A percentile compares a stretch with the other conserved stretches of the same genome.
These are phyloP conservation scores for Neogobius melanostomus DNA, from an alignment of 2,113 vertebrate species.

Conservation along the genomic window DNA sequence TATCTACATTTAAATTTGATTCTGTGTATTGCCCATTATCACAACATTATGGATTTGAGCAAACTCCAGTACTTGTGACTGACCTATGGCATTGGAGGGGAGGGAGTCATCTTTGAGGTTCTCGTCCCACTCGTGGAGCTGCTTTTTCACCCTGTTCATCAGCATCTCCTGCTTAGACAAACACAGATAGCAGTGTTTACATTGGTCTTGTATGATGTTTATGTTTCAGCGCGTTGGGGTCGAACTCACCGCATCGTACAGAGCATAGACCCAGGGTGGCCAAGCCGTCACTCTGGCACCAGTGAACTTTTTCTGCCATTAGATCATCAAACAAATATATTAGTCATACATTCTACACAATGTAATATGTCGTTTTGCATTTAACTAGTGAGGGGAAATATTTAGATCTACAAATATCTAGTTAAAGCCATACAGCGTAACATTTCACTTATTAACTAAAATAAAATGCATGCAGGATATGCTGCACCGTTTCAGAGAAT, in stretches of 20 bases:
- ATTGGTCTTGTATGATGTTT: constrained; percentile 25
- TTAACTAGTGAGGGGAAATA: background rate
- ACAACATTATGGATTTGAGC: too few species aligned
- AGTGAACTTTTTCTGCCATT: constrained; percentile 87
- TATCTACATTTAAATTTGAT: too few species aligned
- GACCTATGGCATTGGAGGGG: constrained; percentile 93
- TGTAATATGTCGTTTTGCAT: background rate
- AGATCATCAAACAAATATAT: constrained; percentile 17
- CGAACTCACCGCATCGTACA: constrained; percentile 94
- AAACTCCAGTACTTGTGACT: constrained; percentile 11
- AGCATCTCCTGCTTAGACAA: constrained; percentile 86
- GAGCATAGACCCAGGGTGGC: constrained; percentile 95
- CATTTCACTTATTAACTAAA: too few species aligned
- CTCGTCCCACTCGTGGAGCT: constrained; percentile 97
- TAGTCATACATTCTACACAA: background rate
- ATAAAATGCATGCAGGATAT: too few species aligned
- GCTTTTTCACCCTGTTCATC: constrained; percentile 95
- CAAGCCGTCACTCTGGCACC: constrained; percentile 94
- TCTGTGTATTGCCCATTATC: too few species aligned
- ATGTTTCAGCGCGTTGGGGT: background rate
- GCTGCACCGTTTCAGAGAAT: too few species aligned
- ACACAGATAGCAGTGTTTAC: constrained; percentile 37
- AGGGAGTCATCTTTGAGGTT: constrained; percentile 97
- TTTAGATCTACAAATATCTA: too few species aligned
- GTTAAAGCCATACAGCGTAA: too few species aligned